phyloP scores from a whole-genome alignment of 1,140 invertebrate species.

The Parasteatoda tepidariorum region DNA sequence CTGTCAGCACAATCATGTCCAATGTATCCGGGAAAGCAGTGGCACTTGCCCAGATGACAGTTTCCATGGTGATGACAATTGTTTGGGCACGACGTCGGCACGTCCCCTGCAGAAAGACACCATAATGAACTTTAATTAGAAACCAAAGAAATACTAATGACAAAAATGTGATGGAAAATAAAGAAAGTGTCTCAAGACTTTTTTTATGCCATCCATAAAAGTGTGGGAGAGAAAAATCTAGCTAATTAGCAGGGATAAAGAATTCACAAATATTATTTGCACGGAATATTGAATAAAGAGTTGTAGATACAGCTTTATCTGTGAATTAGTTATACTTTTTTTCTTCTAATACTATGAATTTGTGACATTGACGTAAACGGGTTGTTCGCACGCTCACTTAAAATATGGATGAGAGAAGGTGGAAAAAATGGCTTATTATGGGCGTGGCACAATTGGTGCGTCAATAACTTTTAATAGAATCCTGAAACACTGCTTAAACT shows the following conservation, averaged over 20 bases:
- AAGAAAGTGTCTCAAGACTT: too few species aligned
- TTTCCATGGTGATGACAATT: slow-evolving; percentile 97
- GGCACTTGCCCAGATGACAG: slow-evolving; percentile 93
- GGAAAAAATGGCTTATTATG: slow-evolving; percentile 11
- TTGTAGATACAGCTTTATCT: slow-evolving; percentile 2
- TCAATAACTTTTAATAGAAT: background rate
- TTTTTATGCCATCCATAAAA: slow-evolving; percentile 35
- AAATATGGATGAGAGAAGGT: slow-evolving; percentile 12
- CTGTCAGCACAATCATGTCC: slow-evolving; percentile 97
- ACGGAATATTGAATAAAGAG: background rate
- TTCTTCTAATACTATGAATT: background rate
- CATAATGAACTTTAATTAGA: slow-evolving; percentile 58
- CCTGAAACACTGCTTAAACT: background rate
- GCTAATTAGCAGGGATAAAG: slow-evolving; percentile 20
- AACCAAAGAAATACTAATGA: slow-evolving; percentile 51
- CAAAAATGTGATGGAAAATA: slow-evolving; percentile 38
- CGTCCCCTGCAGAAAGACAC: slow-evolving; percentile 75
- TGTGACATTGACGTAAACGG: slow-evolving; percentile 27
- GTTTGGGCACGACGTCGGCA: slow-evolving; percentile 94
- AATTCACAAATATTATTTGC: slow-evolving; percentile 28
- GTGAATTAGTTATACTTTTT: background rate
- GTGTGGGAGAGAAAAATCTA: background rate
- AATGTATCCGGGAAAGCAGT: slow-evolving; percentile 95
- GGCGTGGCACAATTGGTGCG: slow-evolving; percentile 17
- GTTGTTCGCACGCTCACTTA: slow-evolving; percentile 17